phyloP scores from a whole-genome alignment of 2,113 vertebrate species.

The Chamaea fasciata region DNA sequence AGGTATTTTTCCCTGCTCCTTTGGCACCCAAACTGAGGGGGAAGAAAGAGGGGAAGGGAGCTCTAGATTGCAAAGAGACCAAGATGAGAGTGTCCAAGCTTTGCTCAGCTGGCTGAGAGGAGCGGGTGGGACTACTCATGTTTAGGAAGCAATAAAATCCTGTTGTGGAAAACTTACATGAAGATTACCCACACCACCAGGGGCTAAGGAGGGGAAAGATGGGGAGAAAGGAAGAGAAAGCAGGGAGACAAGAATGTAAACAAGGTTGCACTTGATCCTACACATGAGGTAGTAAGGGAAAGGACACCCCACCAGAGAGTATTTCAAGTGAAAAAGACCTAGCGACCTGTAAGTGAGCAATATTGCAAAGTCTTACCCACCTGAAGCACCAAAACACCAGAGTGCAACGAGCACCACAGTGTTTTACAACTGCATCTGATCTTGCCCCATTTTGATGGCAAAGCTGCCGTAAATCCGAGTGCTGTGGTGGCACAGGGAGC shows the following conservation, averaged over 20 bases:
- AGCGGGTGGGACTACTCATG: background rate
- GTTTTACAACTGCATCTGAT: background rate
- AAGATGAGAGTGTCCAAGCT: background rate
- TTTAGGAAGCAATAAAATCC: slow-evolving; percentile 61
- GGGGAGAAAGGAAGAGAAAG: background rate
- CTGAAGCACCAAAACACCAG: background rate
- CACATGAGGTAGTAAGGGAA: background rate
- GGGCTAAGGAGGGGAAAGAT: background rate
- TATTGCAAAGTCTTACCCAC: background rate
- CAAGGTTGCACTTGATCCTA: background rate
- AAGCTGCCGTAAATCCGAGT: rapidly evolving
- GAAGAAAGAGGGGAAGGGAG: background rate
- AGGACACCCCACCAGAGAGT: background rate
- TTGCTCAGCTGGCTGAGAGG: background rate
- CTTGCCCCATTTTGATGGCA: background rate
- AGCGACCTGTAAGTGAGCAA: background rate
- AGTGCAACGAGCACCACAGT: background rate
- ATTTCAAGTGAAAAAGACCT: slow-evolving; percentile 18
- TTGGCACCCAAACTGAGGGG: background rate
- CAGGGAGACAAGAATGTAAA: background rate
- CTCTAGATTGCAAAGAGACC: background rate
- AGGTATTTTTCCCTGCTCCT: background rate
- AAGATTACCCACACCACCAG: background rate
- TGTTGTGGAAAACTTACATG: slow-evolving; percentile 41
- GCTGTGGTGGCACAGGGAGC: background rate